A percentile compares a stretch with the other conserved stretches of the same genome.
These are phyloP conservation scores for Campoletis sonorensis DNA, from an alignment of 1,140 invertebrate species.

Conservation along the genomic window DNA sequence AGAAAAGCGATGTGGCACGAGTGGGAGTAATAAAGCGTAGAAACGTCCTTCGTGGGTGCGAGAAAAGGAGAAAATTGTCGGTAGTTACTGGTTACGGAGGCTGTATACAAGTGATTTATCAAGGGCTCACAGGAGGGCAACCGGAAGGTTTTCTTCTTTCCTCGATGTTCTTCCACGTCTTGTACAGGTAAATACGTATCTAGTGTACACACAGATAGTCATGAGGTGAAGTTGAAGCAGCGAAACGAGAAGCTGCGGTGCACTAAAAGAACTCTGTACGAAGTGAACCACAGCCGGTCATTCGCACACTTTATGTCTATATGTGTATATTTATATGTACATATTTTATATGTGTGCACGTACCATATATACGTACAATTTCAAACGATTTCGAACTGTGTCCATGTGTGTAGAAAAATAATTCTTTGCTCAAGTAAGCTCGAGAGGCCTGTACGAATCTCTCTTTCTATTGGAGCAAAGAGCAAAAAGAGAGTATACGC, in stretches of 20 bases:
- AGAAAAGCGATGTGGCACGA: slow-evolving; percentile 34
- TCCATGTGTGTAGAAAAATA: slow-evolving; percentile 9
- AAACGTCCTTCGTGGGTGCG: slow-evolving; percentile 43
- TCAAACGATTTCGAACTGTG: not conserved
- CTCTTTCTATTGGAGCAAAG: not conserved
- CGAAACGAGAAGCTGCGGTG: slow-evolving; percentile 29
- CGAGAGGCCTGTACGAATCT: not conserved
- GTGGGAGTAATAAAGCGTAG: slow-evolving; percentile 48
- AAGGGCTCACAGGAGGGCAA: slow-evolving; percentile 59
- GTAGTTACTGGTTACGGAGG: slow-evolving; percentile 43
- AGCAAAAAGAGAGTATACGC: too few relatives aligned
- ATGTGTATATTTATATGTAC: not conserved
- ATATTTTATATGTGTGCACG: too few relatives aligned
- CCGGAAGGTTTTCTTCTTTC: slow-evolving; percentile 28
- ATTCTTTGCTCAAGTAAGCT: not conserved
- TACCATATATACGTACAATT: slow-evolving; percentile 25
- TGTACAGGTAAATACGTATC: slow-evolving; percentile 53
- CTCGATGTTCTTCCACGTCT: slow-evolving; percentile 7
- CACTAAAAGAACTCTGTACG: slow-evolving; percentile 8
- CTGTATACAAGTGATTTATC: slow-evolving; percentile 66
- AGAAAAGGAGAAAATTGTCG: slow-evolving; percentile 36
- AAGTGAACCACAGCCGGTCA: slow-evolving; percentile 56
- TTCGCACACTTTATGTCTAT: slow-evolving; percentile 58
- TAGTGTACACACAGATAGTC: not conserved
- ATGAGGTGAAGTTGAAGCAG: not conserved